Conservation (phyloP, 2,113 vertebrate genomes). For the Xenopus borealis region DNA sequence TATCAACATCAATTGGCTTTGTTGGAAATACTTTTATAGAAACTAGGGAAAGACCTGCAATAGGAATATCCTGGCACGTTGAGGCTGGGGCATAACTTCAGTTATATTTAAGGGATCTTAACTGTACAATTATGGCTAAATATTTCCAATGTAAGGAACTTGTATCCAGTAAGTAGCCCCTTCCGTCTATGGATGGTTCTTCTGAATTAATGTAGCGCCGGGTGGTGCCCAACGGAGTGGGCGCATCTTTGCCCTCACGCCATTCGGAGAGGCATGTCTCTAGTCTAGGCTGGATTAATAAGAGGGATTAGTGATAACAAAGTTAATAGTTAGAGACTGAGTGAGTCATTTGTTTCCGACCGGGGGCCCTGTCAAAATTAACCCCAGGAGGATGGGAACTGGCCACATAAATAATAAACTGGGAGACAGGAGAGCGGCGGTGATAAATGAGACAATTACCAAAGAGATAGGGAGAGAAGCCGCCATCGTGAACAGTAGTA, state of each 20-base stretch:
- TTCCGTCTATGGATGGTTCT: too few relatives aligned
- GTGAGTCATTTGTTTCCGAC: not conserved
- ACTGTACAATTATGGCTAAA: too few relatives aligned
- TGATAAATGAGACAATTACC: conserved; percentile 3
- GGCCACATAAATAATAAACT: not conserved
- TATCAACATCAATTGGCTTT: too few relatives aligned
- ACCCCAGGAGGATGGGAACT: not conserved
- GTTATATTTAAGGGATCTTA: too few relatives aligned
- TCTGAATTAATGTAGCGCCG: too few relatives aligned
- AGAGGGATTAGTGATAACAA: not conserved
- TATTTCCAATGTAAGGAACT: too few relatives aligned
- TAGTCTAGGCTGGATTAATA: not conserved
- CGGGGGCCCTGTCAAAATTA: not conserved
- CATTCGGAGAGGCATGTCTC: not conserved
- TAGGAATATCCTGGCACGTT: too few relatives aligned
- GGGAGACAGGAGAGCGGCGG: not conserved
- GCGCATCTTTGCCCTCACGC: not conserved
- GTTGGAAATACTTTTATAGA: too few relatives aligned
- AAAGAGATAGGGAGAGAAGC: not conserved
- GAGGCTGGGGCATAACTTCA: too few relatives aligned
- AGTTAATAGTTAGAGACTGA: not conserved
- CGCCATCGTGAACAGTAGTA: not conserved
- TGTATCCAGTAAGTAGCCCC: too few relatives aligned
- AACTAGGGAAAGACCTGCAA: too few relatives aligned
- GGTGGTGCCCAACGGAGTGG: too few relatives aligned